phyloP scores from a whole-genome alignment of 2,797 vertebrate species.

The Eidolon dupreanum region DNA sequence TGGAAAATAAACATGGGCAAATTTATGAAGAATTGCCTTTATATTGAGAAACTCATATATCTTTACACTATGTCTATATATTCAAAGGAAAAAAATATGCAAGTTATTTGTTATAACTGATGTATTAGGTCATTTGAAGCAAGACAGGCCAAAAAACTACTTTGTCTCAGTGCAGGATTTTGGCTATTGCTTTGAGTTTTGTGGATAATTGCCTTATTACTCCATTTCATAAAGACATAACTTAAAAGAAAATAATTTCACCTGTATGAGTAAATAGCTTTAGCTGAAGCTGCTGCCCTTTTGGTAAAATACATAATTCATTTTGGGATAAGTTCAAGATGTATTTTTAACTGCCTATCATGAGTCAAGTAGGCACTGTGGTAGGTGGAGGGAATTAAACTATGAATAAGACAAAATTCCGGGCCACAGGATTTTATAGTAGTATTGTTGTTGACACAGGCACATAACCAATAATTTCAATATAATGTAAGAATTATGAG shows the following conservation, averaged over 20 bases:
- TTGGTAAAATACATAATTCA: background rate
- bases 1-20: background rate
- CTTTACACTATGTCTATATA: background rate
- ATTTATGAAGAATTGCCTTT: background rate
- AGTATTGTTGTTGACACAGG: background rate
- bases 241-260: background rate
- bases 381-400: background rate
- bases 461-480: background rate
- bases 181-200: background rate
- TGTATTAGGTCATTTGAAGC: background rate
- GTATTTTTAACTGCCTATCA: background rate
- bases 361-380: background rate
- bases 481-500: background rate
- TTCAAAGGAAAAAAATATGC: background rate
- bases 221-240: background rate
- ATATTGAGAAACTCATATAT: slow-evolving; percentile 2
- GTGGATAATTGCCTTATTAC: background rate
- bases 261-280: background rate
- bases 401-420: background rate
- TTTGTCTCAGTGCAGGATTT: background rate
- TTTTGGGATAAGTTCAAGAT: background rate
- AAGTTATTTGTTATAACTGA: background rate
- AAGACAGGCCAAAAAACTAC: background rate
- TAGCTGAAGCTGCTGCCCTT: background rate
- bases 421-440: too few relatives aligned